These are phyloP conservation scores for Eumacrocentrus americanus DNA, from an alignment of 2,888 invertebrate genomes.

Conservation along the genomic window DNA sequence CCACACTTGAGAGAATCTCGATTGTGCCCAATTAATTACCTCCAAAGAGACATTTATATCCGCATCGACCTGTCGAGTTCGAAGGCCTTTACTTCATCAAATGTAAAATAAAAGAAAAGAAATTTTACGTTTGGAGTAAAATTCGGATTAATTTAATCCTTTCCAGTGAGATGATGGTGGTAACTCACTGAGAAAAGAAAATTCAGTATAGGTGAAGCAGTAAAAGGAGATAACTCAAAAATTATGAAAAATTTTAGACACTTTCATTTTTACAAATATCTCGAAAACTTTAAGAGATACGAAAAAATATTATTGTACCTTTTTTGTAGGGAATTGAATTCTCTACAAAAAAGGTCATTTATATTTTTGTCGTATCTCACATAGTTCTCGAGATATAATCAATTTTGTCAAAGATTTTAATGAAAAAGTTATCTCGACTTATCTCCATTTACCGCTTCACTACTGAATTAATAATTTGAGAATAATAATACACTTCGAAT, in stretches of 20 bases:
- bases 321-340: background rate
- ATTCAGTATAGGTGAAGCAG: too few relatives aligned
- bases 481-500: too few relatives aligned
- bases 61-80: background rate
- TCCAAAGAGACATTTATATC: constrained; percentile 8
- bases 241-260: background rate
- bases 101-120: background rate
- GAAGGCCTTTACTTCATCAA: background rate
- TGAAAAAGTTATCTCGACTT: too few relatives aligned
- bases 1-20: constrained; percentile 25
- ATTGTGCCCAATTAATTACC: constrained; percentile 25
- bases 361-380: background rate
- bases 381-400: background rate
- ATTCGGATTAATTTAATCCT: background rate
- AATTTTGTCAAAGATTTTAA: too few relatives aligned
- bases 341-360: background rate
- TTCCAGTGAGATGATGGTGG: too few relatives aligned
- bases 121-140: background rate
- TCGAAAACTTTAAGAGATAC: background rate
- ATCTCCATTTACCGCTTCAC: too few relatives aligned
- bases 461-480: too few relatives aligned
- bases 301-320: background rate
- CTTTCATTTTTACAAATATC: background rate
- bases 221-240: background rate
- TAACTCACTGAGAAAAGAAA: too few relatives aligned